A percentile compares a stretch with the other conserved stretches of the same genome.
Conservation (phyloP, 2,888 invertebrate genomes). For the Heteromyza rotundicornis region DNA sequence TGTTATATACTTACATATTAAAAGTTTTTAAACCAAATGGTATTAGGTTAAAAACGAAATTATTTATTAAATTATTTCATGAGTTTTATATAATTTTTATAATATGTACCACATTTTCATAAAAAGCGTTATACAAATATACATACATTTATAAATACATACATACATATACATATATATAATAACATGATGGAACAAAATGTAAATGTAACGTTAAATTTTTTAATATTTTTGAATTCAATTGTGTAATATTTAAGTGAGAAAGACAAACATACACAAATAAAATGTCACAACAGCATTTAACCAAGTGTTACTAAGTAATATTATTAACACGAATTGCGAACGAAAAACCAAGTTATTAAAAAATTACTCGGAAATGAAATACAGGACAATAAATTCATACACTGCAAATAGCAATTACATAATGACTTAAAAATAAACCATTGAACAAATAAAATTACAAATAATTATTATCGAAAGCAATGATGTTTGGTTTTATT, state of each 20-base stretch:
- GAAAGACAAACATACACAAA: slow-evolving; percentile 13
- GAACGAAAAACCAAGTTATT: not conserved
- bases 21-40: too few relatives aligned
- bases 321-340: slow-evolving; percentile 3
- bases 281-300: slow-evolving; percentile 11
- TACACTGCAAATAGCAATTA: slow-evolving; percentile 18
- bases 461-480: slow-evolving; percentile 15
- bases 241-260: slow-evolving; percentile 15
- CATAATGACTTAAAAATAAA: slow-evolving; percentile 3
- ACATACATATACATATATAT: not conserved
- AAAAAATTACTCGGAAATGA: slow-evolving; percentile 38
- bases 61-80: not conserved
- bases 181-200: not conserved
- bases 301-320: slow-evolving; percentile 1
- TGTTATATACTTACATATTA: too few relatives aligned
- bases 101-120: not conserved
- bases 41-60: too few relatives aligned
- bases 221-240: slow-evolving; percentile 16
- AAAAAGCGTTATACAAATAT: not conserved
- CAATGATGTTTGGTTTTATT: not conserved
- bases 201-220: not conserved
- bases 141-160: not conserved
- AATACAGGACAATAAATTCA: slow-evolving; percentile 44
- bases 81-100: not conserved
- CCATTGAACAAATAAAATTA: slow-evolving; percentile 13